Evolutionary conservation across 1,140 invertebrate species (phyloP), one percentile per base, ranked within the genome.

Genomic region (Drosophila nigrodunni): DNA sequence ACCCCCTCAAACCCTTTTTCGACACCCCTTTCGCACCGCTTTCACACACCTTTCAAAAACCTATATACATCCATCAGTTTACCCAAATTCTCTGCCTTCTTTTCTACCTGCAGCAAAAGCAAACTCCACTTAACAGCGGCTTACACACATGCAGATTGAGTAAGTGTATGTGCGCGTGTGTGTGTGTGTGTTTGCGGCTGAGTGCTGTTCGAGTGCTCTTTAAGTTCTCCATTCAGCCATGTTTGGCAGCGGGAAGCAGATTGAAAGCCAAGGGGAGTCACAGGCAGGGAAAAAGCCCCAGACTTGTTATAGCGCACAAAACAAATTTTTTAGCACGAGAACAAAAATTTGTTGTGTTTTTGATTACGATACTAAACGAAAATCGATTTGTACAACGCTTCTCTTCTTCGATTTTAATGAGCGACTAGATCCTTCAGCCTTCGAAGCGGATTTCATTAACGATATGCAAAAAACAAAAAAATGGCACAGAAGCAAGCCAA

Each of bases 331-430:
- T 86, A 86, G 82, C 83, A 86, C 82, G 80, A 83, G 77, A 68
- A 88, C 83, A 80, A 83, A 74, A 87, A 87, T 60, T 30, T 79
- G 49, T 81, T 74, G 73, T 88, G 74, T 83, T 89, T 58, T 83
- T 88, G 83, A 88, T 88, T 88, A 83, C 83, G 85, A 89, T 88
- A 88, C 83, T 88, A 88, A 88, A 88, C 85, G 83, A 89, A 88
- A 88, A 88, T 88, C 83, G 83, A 88, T 88, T 88, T 83, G 77
- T 68, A 80, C 54, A 68, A 74, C 69, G 73, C 76, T 55, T 67
- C 59, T 64, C 59, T 54, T 67, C 46, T 58, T 67, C 46, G 55
- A 73, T 80, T 77, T 77, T 78, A 78, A 77, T 80, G 74, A 74
- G 75, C 68, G 77, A 55, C 73, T 61, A 58, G 67, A 67, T 61